These are phyloP conservation scores for Pachycephala philippinensis DNA, from an alignment of 2,113 vertebrate species.

Conservation along the genomic window DNA sequence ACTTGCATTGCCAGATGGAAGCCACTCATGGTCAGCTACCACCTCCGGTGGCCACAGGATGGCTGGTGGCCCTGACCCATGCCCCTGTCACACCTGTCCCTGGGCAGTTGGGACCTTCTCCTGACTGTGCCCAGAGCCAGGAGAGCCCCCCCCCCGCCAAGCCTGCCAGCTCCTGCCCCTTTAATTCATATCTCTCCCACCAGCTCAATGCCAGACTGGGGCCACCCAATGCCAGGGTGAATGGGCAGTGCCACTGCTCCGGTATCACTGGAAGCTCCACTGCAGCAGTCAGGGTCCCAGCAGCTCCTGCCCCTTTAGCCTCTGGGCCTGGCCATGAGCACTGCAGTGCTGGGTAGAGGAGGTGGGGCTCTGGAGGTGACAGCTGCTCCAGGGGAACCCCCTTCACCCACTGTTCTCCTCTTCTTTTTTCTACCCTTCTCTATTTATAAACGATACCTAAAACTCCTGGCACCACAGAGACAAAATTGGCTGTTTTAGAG, in stretches of 20 bases:
- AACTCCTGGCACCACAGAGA: accelerated
- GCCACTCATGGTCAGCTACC: neutral
- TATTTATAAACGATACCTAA: neutral
- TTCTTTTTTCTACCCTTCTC: neutral
- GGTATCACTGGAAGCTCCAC: neutral
- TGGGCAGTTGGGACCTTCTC: neutral
- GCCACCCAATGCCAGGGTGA: accelerated
- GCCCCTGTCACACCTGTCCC: neutral
- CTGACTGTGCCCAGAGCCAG: neutral
- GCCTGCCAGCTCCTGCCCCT: neutral
- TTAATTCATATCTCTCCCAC: neutral
- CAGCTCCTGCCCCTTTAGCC: neutral
- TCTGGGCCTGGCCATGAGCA: neutral
- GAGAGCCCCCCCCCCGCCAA: neutral
- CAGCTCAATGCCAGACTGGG: neutral
- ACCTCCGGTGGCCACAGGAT: neutral
- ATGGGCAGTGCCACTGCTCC: accelerated
- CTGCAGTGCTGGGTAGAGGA: neutral
- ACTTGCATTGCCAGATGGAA: neutral
- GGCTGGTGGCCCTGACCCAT: neutral
- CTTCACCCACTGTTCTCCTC: neutral
- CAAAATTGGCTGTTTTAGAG: neutral
- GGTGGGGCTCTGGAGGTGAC: neutral
- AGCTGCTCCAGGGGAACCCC: neutral
- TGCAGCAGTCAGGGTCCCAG: neutral